A percentile compares a stretch with the other conserved stretches of the same genome.
phyloP scores from a whole-genome alignment of 2,888 invertebrate species.

The Pasiphila rectangulata region DNA sequence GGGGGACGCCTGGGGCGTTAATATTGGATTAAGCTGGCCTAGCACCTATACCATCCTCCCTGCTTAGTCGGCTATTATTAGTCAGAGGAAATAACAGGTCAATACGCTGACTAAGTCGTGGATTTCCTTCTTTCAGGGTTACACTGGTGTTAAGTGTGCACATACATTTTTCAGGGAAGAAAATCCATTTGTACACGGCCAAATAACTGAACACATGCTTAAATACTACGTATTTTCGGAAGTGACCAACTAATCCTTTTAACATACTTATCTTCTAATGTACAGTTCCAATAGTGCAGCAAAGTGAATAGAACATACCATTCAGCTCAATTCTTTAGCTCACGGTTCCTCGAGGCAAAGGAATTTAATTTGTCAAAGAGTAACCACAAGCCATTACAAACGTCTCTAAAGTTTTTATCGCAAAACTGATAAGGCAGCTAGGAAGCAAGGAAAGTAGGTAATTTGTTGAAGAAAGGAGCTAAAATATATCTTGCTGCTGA shows the following conservation, averaged over 20 bases:
- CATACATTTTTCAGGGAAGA: too few relatives aligned
- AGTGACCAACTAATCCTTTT: background rate
- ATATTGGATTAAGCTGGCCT: too few relatives aligned
- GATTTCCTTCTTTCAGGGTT: too few relatives aligned
- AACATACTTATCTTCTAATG: background rate
- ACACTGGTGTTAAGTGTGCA: too few relatives aligned
- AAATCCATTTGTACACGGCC: too few relatives aligned
- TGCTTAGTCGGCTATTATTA: too few relatives aligned
- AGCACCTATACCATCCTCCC: too few relatives aligned
- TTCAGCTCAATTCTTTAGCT: constrained; percentile 24
- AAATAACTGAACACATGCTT: too few relatives aligned
- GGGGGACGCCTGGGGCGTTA: too few relatives aligned
- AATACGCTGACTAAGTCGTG: too few relatives aligned
- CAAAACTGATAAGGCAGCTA: constrained; percentile 43
- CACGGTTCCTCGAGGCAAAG: constrained; percentile 41
- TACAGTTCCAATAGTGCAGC: background rate
- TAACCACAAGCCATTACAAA: constrained; percentile 34
- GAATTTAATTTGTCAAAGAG: constrained; percentile 53
- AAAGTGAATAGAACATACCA: constrained; percentile 13
- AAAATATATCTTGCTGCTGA: constrained; percentile 24
- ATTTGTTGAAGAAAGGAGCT: constrained; percentile 31
- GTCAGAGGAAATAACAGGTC: too few relatives aligned
- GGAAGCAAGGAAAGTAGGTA: constrained; percentile 30
- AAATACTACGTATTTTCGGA: too few relatives aligned
- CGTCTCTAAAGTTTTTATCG: constrained; percentile 49